Evolutionary conservation across 53 echinoderm and acorn worm species (phyloP), one percentile per base, ranked within the genome.

Genomic region (Glandiceps talaboti): DNA sequence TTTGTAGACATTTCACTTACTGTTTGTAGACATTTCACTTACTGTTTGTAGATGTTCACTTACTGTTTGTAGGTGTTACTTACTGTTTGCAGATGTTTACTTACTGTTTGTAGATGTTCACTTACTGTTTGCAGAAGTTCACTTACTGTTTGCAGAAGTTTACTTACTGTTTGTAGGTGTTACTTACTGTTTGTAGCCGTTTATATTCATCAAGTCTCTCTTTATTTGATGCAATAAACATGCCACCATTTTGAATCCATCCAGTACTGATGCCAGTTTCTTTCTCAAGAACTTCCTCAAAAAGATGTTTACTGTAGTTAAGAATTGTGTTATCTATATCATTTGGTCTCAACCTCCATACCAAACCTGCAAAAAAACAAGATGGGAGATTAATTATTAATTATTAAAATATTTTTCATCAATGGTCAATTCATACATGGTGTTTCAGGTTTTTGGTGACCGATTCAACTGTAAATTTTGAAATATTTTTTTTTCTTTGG

Each of bases 201-300:
- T 90, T 92, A 86, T 95, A 95, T 74, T 95, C 95, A 84, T 95
- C 95, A 25, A 95, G 77, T 14, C 95, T 76, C 77, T 95, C 95
- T 79, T 95, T 95, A 72, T 88, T 95, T 25, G 90, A 90, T 75
- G 95, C 95, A 0, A 92, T 86, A 74, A 92, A 95, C 1, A 95
- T 73, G 26, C 95, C 95, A 33, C 95, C 95, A 75, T 95, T 95
- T 30, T 92, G 82, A 30, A 88, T 90, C 92, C 92, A 95, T 27
- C 95, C 95, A 25, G 95, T 92, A 10, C 83, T 88, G 1, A 95
- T 77, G 0, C 92, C 92, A 0, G 95, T 92, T 82, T 95, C 95
- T 74, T 84, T 32, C 79, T 95, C 95, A 1, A 95, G 85, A n/a
- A 92, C 90, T 32, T 84, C 77, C 32, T 87, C 30, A 25, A 92